A percentile compares a stretch with the other conserved stretches of the same genome.
phyloP scores from a whole-genome alignment of 2,113 vertebrate species.

The Hylia prasina region DNA sequence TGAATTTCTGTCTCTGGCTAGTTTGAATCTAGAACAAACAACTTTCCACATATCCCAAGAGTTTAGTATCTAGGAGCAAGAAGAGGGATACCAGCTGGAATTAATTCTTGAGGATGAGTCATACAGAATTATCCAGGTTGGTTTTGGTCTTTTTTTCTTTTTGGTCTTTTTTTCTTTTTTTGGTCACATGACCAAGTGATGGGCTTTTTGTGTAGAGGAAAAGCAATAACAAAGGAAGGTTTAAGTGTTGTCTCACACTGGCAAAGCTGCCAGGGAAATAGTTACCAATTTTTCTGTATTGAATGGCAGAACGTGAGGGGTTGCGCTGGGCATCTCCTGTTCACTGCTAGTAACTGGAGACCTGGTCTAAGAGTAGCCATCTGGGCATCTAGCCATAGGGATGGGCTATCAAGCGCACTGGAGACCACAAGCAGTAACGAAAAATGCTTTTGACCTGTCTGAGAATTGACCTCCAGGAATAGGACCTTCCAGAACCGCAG shows the following conservation, averaged over 20 bases:
- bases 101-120: neutral
- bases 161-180: too few relatives aligned
- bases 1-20: neutral
- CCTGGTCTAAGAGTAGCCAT: accelerated
- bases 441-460: neutral
- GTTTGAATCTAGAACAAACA: neutral
- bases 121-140: neutral
- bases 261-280: neutral
- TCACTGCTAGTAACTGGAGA: accelerated
- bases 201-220: neutral
- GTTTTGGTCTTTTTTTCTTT: neutral
- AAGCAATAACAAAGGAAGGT: neutral
- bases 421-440: neutral
- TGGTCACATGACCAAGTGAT: neutral
- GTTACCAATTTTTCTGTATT: accelerated
- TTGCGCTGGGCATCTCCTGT: accelerated
- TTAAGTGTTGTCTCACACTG: neutral
- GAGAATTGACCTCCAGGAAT: neutral
- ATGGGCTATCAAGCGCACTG: accelerated
- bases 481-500: neutral
- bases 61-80: neutral
- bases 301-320: neutral
- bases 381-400: too few relatives aligned
- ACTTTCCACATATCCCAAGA: neutral
- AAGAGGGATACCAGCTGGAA: neutral